Percentiles rank a stretch among this genome's conserved stretches.
phyloP scores from a whole-genome alignment of 2,888 invertebrate genomes.

The Philhelius pedissequus region DNA sequence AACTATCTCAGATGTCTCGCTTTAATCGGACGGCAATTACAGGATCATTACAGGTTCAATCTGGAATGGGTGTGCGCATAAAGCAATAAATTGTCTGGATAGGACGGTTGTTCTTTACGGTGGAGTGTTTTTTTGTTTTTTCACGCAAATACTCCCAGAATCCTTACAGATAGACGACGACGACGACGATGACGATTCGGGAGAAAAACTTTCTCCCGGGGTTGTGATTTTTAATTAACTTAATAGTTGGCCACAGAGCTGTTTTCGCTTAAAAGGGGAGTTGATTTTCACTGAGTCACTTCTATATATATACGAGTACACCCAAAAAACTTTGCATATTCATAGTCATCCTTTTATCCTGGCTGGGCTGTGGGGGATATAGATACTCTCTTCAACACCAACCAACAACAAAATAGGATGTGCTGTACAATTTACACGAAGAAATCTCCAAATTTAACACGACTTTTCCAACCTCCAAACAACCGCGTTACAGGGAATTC shows the following conservation, averaged over 20 bases:
- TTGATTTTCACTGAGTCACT: slow-evolving; percentile 21
- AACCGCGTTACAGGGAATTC: slow-evolving; percentile 60
- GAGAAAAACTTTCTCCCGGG: slow-evolving; percentile 33
- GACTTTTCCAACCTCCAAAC: slow-evolving; percentile 58
- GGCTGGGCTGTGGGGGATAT: too few species aligned
- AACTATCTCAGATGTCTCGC: slow-evolving; percentile 58
- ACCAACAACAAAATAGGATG: too few species aligned
- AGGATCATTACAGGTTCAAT: slow-evolving; percentile 57
- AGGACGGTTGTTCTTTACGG: slow-evolving; percentile 2
- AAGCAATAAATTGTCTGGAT: slow-evolving; percentile 60
- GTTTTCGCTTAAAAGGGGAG: neutral
- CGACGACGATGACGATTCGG: too few species aligned
- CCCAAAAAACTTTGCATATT: slow-evolving; percentile 11
- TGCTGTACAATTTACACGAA: slow-evolving; percentile 42
- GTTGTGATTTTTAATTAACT: slow-evolving; percentile 64
- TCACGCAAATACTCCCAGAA: neutral
- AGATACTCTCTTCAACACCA: neutral
- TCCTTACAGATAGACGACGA: neutral
- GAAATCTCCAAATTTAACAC: slow-evolving; percentile 55
- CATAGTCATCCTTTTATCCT: neutral
- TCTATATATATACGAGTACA: too few species aligned
- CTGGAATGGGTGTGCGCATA: slow-evolving; percentile 3
- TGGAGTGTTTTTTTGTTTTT: neutral
- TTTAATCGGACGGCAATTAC: slow-evolving; percentile 67
- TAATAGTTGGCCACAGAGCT: slow-evolving; percentile 56